Evolutionary conservation across 1,140 invertebrate genomes (phyloP), one percentile per base, ranked within the genome.

Genomic region (Phymastichus coffea): DNA sequence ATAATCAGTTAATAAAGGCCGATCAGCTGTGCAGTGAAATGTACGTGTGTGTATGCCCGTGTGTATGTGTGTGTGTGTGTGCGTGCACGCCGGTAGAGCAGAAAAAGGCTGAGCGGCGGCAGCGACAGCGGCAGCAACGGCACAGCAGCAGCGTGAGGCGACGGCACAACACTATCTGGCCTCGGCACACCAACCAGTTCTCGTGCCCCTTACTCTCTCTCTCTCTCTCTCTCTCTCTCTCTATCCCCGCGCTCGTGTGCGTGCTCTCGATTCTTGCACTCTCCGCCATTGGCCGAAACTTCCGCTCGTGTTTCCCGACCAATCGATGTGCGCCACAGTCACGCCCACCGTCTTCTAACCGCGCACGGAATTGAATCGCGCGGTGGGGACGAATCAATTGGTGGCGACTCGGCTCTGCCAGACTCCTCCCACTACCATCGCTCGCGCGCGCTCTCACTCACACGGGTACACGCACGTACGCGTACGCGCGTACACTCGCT

Each of bases 121-220:
- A n/a, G 25, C 30, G 35, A 48, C 25, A 48, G 23, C 28, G 69
- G 67, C 68, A 67, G 68, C 68, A 68, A 72, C 63, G 46, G 71
- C 67, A 69, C 73, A 76, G n/a, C n/a, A n/a, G n/a, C n/a, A 71
- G 70, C 75, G 73, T 74, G 76, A 75, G 74, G 72, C 78, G 78
- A 80, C 77, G 76, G 76, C 77, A 77, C 77, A 74, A 66, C 70
- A 79, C 78, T 79, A 79, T 80, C 78, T 80, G 76, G 58, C 63
- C 57, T 10, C 33, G 46, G 9, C 20, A n/a, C 10, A 43, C 12
- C 35, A 35, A 48, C 64, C 60, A 62, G 60, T 65, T 41, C 10
- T 41, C 10, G 30, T n/a, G 1, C 41, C 15, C 20, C 47, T 33
- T 33, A 7, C 28, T 12, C 12, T 33, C 28, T 33, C 12, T 33